Percentiles rank a stretch among this genome's conserved stretches.
Conservation (phyloP, 2,113 vertebrate species). For the Pogona vitticeps region DNA sequence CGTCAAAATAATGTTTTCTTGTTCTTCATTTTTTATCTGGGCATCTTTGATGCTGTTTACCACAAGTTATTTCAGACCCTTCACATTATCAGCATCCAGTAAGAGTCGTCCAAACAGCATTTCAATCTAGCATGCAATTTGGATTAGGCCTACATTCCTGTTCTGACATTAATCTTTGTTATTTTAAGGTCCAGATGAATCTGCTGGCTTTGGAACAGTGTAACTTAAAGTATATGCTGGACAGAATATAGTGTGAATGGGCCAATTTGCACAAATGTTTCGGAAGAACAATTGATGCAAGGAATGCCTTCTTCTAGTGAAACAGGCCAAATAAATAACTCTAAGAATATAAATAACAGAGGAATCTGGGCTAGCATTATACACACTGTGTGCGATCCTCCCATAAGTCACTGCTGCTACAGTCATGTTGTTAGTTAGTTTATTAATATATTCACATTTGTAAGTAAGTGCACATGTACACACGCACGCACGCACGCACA, state of each 20-base stretch:
- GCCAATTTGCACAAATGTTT: constrained; percentile 62
- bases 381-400: not conserved
- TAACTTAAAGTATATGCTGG: constrained; percentile 53
- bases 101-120: constrained; percentile 52
- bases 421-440: no score
- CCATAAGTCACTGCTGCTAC: not conserved
- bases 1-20: constrained; percentile 7
- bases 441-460: no score
- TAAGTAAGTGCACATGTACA: no score
- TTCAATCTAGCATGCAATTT: constrained; percentile 61
- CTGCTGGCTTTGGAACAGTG: constrained; percentile 54
- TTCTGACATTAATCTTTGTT: constrained; percentile 64
- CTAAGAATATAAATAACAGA: constrained; percentile 31
- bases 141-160: constrained; percentile 52
- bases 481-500: no score
- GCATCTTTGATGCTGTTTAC: constrained; percentile 9
- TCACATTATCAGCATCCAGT: constrained; percentile 48
- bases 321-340: constrained; percentile 42
- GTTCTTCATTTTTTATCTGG: constrained; percentile 42
- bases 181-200: constrained; percentile 56
- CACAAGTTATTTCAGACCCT: constrained; percentile 7
- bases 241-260: constrained; percentile 46
- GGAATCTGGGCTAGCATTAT: not conserved
- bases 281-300: constrained; percentile 52
- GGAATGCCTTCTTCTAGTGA: constrained; percentile 16